Percentiles rank a stretch among this genome's conserved stretches.
phyloP scores from a whole-genome alignment of 2,113 vertebrate species.

The Girardinichthys multiradiatus region DNA sequence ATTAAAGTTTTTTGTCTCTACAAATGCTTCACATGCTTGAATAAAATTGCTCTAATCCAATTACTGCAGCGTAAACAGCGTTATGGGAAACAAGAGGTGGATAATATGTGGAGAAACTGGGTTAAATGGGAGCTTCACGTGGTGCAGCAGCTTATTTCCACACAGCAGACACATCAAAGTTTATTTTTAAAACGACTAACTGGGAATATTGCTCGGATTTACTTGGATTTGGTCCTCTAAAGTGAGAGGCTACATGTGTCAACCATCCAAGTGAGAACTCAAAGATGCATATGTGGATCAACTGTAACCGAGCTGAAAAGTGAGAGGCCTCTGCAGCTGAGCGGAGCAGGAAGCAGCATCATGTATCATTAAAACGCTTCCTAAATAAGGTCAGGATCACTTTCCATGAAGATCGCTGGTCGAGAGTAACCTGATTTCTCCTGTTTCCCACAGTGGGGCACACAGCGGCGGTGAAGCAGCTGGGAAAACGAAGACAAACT shows the following conservation, averaged over 20 bases:
- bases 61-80: conserved; percentile 19
- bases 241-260: background rate
- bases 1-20: background rate
- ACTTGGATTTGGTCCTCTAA: background rate
- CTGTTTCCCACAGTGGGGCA: background rate
- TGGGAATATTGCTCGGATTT: background rate
- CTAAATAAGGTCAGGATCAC: conserved; percentile 4
- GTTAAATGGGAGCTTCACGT: background rate
- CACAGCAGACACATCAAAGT: background rate
- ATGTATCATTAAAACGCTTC: background rate
- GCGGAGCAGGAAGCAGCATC: background rate
- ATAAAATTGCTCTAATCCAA: conserved; percentile 12
- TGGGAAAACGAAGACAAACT: background rate
- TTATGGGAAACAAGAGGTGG: background rate
- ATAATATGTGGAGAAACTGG: background rate
- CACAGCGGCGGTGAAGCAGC: conserved; percentile 24
- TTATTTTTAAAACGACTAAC: background rate
- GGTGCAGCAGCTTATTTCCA: background rate
- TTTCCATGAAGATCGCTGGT: background rate
- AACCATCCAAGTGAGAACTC: no score
- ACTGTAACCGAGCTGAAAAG: background rate
- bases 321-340: background rate
- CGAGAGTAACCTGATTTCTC: conserved; percentile 17
- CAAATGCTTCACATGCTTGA: background rate
- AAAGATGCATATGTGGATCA: no score